Conservation (phyloP, 1,140 invertebrate genomes). For the Drosophila tani region DNA sequence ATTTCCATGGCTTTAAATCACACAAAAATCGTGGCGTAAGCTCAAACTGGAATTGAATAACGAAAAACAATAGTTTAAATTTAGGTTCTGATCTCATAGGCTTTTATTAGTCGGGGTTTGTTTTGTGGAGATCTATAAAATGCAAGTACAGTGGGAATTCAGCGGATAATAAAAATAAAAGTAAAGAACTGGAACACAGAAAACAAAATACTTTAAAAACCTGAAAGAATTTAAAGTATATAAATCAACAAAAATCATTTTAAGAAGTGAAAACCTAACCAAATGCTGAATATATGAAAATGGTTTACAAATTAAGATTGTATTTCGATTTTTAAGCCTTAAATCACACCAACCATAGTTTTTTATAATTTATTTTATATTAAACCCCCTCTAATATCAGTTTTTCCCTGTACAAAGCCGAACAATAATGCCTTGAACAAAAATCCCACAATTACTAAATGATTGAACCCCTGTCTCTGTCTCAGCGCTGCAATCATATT, state of each 20-base stretch:
- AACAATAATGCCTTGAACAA: background rate
- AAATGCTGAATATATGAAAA: too few relatives aligned
- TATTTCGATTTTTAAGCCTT: background rate
- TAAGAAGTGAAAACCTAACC: too few relatives aligned
- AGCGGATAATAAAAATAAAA: background rate
- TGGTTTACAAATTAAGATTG: background rate
- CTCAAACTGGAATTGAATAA: constrained; percentile 1
- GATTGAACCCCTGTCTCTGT: constrained; percentile 8
- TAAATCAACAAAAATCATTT: too few relatives aligned
- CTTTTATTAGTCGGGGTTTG: constrained; percentile 8
- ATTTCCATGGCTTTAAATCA: constrained; percentile 14
- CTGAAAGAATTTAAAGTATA: too few relatives aligned
- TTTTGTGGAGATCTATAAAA: constrained; percentile 11
- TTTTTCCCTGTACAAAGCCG: background rate
- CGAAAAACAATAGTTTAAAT: constrained; percentile 25
- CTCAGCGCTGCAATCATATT: constrained; percentile 3
- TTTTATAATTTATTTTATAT: too few relatives aligned
- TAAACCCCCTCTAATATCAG: background rate
- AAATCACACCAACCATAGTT: too few relatives aligned
- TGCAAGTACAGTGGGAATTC: background rate
- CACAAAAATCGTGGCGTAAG: constrained; percentile 15
- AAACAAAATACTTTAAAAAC: too few relatives aligned
- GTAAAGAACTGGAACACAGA: background rate
- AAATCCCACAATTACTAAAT: constrained; percentile 14
- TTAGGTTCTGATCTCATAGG: constrained; percentile 29